Base-by-base conservation (phyloP, 2,888 invertebrate species). In the Chydorus sphaericus region DNA sequence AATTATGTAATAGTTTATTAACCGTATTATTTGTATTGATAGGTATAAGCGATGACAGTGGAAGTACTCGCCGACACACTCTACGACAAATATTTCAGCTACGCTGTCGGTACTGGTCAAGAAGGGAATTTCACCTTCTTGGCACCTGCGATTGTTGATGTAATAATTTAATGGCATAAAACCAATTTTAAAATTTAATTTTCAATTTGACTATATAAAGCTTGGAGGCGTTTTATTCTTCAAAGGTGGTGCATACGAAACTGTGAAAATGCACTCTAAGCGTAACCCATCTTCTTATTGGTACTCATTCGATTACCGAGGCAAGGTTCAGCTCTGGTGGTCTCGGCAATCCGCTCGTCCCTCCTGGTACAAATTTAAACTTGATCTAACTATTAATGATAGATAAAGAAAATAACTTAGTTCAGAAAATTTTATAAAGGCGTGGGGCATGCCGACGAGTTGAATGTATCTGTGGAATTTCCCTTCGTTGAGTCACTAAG, bases 141-240 rank as follows among this genome's bases (percentile, higher is more conserved):
- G 58, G 62, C 70, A 55, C 70, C 75, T 7, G 71, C 73, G 3
- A 68, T 75, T 48, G 70, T 72, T 53, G 76, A 76, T 67, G 75
- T 75, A 63, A 65, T 70, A 2, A 6, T n/a, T n/a, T n/a, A n/a
- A n/a, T n/a, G n/a, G n/a, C n/a, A n/a, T n/a, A n/a, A n/a, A n/a
- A n/a, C n/a, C 30, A 30, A 16, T 6, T 23, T 16, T 30, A 38
- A 31, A 16, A 23, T n/a, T n/a, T 23, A 4, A 33, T 11, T 6
- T 50, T 36, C 23, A 11, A 4, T 31, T 31, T 55, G 29, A 29
- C 16, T 29, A n/a, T 61, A 63, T 31, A 31, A 60, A 76, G 76
- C 65, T 75, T 11, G 68, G 69, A 55, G 71, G 74, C 44, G 69
- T 71, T 2, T 69, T 70, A 11, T 63, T 65, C 26, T 67, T 76